These are phyloP conservation scores for Leucosticte australis DNA, from an alignment of 2,113 vertebrate genomes.

Conservation along the genomic window DNA sequence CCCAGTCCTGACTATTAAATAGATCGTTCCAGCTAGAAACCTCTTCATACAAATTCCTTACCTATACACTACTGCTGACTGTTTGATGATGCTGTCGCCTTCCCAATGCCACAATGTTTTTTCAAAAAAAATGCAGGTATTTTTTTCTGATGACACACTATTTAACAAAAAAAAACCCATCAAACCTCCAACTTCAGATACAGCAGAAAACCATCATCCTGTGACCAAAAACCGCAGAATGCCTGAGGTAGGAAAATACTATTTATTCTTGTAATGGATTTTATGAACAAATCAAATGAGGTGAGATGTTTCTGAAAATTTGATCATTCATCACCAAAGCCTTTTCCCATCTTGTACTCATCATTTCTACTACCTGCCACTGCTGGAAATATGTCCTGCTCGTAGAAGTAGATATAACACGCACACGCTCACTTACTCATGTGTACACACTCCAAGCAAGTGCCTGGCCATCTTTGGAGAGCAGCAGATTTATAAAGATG, in stretches of 20 bases:
- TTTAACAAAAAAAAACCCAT: constrained; percentile 23
- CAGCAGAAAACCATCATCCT: constrained; percentile 46
- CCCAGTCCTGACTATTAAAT: neutral
- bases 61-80: neutral
- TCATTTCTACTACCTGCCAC: constrained; percentile 39
- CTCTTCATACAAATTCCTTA: constrained; percentile 28
- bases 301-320: constrained; percentile 59
- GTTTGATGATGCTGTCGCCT: constrained; percentile 38
- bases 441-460: neutral
- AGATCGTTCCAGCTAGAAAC: neutral
- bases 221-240: constrained; percentile 22
- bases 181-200: constrained; percentile 15
- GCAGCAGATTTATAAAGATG: constrained; percentile 25
- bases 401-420: neutral
- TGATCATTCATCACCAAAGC: constrained; percentile 65
- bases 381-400: constrained; percentile 1
- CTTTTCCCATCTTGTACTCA: constrained; percentile 42
- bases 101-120: neutral
- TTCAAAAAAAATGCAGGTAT: neutral
- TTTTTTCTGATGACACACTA: constrained; percentile 28
- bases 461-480: constrained; percentile 2
- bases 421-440: neutral
- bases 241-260: constrained; percentile 58
- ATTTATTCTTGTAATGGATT: constrained; percentile 62
- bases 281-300: constrained; percentile 68